These are phyloP conservation scores for Luidia sarsii DNA, from an alignment of 53 echinoderm and acorn worm species.

Conservation along the genomic window DNA sequence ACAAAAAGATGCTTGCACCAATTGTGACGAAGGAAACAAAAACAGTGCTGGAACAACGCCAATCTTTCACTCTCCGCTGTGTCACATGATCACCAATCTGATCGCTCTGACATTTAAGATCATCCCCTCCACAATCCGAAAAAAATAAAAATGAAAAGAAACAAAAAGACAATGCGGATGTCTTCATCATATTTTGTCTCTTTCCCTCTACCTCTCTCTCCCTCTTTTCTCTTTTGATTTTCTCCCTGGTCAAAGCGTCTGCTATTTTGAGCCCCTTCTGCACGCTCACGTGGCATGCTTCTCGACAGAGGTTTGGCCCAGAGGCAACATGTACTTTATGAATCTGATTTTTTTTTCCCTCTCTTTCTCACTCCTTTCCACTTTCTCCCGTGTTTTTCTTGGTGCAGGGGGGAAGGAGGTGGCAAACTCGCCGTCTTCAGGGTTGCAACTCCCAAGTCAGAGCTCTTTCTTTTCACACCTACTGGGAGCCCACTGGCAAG, in stretches of 20 bases:
- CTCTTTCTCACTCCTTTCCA: no score
- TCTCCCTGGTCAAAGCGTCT: background rate
- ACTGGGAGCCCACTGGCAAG: background rate
- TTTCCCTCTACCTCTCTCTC: background rate
- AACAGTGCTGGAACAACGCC: background rate
- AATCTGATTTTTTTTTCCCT: background rate
- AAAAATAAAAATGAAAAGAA: no score
- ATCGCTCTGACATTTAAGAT: conserved; percentile 22
- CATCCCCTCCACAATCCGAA: no score
- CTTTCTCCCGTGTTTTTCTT: no score
- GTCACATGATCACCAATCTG: conserved; percentile 22
- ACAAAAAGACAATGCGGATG: background rate
- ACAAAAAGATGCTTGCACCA: background rate
- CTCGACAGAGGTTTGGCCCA: background rate
- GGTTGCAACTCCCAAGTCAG: no score
- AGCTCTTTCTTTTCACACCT: conserved; percentile 24
- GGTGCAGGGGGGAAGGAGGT: no score
- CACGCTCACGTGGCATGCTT: background rate
- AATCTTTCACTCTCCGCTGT: no score
- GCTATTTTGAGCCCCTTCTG: conserved; percentile 2
- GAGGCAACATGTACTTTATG: background rate
- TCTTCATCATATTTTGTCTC: background rate
- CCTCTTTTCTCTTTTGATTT: no score
- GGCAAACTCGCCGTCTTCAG: no score
- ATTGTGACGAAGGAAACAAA: background rate